Evolutionary conservation across 2,797 vertebrate genomes (phyloP).

Genomic region (Florisuga fusca): DNA sequence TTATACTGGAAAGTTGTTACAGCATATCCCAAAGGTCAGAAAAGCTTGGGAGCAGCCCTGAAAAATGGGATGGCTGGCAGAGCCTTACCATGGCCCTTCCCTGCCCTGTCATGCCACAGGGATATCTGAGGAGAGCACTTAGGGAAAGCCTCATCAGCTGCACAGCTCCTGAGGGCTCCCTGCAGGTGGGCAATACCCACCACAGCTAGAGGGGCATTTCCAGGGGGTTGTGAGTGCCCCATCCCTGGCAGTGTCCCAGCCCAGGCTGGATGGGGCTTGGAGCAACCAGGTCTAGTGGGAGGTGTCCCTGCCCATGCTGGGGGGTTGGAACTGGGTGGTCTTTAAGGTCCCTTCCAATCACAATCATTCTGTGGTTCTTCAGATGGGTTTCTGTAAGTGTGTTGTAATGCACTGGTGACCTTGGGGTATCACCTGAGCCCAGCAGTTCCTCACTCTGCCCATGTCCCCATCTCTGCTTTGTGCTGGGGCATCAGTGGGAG

Average conservation of each 20-base stretch:
- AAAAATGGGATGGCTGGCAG: background rate
- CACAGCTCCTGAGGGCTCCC: background rate
- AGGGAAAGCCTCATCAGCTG: background rate
- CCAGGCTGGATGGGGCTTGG: no score
- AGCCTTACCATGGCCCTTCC: background rate
- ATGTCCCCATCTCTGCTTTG: background rate
- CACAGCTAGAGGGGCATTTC: no score
- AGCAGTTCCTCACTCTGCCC: background rate
- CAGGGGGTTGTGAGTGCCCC: no score
- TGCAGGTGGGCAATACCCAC: background rate
- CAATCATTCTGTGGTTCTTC: background rate
- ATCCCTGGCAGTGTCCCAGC: no score
- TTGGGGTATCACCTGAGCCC: background rate
- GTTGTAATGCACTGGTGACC: background rate
- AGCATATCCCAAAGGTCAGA: background rate
- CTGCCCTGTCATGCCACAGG: background rate
- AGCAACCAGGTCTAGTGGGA: no score
- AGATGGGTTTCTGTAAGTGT: background rate
- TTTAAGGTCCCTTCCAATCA: no score
- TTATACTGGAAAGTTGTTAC: background rate
- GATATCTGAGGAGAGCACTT: background rate
- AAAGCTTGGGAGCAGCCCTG: background rate
- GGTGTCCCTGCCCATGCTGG: no score
- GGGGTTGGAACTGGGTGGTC: no score
- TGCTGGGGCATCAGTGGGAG: background rate